phyloP scores from a whole-genome alignment of 2,113 vertebrate species.

The Sorex araneus region DNA sequence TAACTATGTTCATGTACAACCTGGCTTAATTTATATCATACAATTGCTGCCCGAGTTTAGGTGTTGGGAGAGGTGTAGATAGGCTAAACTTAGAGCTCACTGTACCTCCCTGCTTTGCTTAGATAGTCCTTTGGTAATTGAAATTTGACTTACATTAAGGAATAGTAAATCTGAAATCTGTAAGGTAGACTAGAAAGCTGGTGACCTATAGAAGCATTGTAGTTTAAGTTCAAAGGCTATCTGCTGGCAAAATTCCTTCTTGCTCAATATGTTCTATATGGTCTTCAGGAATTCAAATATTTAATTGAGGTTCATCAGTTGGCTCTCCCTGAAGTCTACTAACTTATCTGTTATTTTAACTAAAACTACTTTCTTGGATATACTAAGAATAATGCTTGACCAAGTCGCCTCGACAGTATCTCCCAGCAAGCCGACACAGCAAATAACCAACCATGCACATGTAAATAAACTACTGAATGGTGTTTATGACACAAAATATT shows the following conservation, averaged over 20 bases:
- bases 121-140: slow-evolving; percentile 1
- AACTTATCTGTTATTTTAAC: not conserved
- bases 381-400: not conserved
- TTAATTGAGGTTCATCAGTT: not conserved
- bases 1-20: not conserved
- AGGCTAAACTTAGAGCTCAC: not conserved
- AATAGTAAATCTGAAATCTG: not conserved
- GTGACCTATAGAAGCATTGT: not conserved
- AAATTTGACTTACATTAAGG: too few species aligned
- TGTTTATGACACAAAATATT: not conserved
- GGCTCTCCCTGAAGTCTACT: not conserved
- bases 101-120: not conserved
- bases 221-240: not conserved
- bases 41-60: not conserved
- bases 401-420: not conserved
- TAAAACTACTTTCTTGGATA: not conserved
- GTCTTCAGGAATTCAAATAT: not conserved
- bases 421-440: not conserved
- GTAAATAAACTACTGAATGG: not conserved
- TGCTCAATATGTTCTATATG: not conserved
- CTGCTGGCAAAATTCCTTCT: not conserved
- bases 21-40: not conserved
- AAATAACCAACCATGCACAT: not conserved
- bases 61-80: not conserved
- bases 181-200: not conserved